Base-by-base conservation (phyloP, 2,113 vertebrate genomes). In the Ploceus nigricollis region DNA sequence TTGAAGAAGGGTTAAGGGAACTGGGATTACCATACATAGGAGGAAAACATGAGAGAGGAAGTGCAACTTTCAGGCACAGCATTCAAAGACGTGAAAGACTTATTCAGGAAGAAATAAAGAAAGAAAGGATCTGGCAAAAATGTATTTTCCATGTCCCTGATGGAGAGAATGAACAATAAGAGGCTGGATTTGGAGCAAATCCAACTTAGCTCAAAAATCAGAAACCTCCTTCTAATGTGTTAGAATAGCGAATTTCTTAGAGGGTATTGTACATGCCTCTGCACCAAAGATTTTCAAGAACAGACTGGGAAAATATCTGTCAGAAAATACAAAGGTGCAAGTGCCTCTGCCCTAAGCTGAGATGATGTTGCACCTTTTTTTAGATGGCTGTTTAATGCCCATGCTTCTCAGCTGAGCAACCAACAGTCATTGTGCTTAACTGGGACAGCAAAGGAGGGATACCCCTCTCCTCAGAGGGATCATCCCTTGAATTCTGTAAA, bases 131-230 rank as follows among this genome's bases (percentile, higher is more conserved):
- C 31, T 80, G 17, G 15, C 9, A 33, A 85, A 89, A 77, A 69
- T 3, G 1, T 73, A 31, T 79, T 75, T 88, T 82, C 35, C 35
- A 37, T 31, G 9, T 47, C 13, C 19, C 40, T 10, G 6, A 8
- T 65, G 10, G n/a, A 77, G 22, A 87, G 60, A 87, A 87, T 53
- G 87, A 94, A 65, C 5, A 78, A 16, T 27, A 69, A 3, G 17
- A 94, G 33, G 35, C n/a, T 90, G 42, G 21, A 88, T 31, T 31
- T 53, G 31, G 28, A 89, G 47, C 31, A 87, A 91, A 23, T 18
- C 37, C 20, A 89, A 63, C 2, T 84, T 89, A 65, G 15, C n/a
- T 58, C 89, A 73, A 91, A 92, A 93, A 63, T 77, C 18, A 69
- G 50, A 64, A 80, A 69, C 2, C 5, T 45, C n/a, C 45, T 84